phyloP scores from a whole-genome alignment of 2,888 invertebrate species.

The Exephanes ischioxanthus region DNA sequence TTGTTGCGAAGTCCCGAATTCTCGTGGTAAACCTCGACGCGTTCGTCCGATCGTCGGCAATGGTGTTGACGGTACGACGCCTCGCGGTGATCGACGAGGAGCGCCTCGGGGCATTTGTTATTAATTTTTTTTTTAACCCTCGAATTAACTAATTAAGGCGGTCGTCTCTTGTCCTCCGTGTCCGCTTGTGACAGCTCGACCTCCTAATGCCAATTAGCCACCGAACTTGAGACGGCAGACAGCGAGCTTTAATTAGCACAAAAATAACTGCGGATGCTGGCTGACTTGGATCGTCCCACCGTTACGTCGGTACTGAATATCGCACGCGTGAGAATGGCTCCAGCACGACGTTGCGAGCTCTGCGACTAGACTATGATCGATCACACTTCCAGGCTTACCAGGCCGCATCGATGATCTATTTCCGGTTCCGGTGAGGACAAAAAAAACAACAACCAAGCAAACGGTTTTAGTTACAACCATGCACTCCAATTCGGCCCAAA shows the following conservation, averaged over 20 bases:
- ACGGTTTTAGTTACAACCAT: not conserved
- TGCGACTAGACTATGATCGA: not conserved
- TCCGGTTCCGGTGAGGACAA: not conserved
- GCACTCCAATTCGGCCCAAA: not conserved
- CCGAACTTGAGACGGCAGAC: constrained; percentile 58
- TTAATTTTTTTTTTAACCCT: constrained; percentile 14
- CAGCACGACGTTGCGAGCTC: constrained; percentile 8
- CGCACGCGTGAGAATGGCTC: constrained; percentile 1
- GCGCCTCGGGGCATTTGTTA: constrained; percentile 38
- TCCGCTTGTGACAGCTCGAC: constrained; percentile 41
- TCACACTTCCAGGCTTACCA: constrained; percentile 12
- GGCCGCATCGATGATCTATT: constrained; percentile 18
- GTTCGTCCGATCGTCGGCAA: constrained; percentile 21
- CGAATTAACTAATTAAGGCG: constrained; percentile 75
- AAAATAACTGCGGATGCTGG: constrained; percentile 73
- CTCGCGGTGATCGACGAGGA: not conserved
- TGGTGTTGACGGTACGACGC: not conserved
- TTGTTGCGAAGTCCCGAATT: constrained; percentile 4
- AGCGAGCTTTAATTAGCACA: constrained; percentile 79
- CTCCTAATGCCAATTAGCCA: constrained; percentile 75
- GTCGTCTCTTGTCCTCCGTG: constrained; percentile 41
- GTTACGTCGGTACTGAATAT: not conserved
- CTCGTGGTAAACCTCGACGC: not conserved
- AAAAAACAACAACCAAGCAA: not conserved
- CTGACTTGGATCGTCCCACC: constrained; percentile 10